A percentile compares a stretch with the other conserved stretches of the same genome.
These are phyloP conservation scores for Lapara coniferarum DNA, from an alignment of 2,888 invertebrate genomes.

Conservation along the genomic window DNA sequence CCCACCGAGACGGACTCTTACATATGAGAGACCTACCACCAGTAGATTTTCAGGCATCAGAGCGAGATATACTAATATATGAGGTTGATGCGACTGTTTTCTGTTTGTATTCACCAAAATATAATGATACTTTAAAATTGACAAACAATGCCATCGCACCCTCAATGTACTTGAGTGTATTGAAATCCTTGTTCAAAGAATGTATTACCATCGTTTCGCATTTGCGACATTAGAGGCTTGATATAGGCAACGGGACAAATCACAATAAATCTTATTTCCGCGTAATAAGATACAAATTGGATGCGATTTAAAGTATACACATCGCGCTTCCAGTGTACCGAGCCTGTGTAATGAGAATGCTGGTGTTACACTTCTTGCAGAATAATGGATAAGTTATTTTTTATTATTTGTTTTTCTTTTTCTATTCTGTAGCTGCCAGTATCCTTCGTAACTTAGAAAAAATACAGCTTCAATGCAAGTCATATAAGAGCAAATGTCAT, in stretches of 20 bases:
- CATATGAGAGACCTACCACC: no score
- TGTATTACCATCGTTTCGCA: conserved; percentile 13
- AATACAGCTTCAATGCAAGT: no score
- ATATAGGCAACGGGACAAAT: conserved; percentile 32
- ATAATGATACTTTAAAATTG: background rate
- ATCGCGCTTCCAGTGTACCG: conserved; percentile 27
- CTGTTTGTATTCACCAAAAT: no score
- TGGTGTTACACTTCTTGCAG: conserved; percentile 31
- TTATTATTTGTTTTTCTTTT: background rate
- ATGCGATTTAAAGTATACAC: conserved; percentile 34
- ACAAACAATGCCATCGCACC: background rate
- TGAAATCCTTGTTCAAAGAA: conserved; percentile 10
- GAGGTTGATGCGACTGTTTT: no score
- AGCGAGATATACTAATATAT: no score
- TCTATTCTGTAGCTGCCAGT: no score
- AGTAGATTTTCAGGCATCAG: no score
- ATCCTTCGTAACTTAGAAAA: no score
- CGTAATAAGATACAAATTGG: conserved; percentile 38
- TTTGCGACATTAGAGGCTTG: conserved; percentile 31
- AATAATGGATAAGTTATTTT: conserved; percentile 24
- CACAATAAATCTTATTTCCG: conserved; percentile 34
- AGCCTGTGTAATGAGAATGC: conserved; percentile 37
- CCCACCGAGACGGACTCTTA: no score
- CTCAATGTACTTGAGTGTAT: background rate
- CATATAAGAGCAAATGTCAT: no score